Percentiles rank a stretch among this genome's conserved stretches.
phyloP scores from a whole-genome alignment of 2,797 vertebrate genomes.

The Enteromius unitaeniatus region DNA sequence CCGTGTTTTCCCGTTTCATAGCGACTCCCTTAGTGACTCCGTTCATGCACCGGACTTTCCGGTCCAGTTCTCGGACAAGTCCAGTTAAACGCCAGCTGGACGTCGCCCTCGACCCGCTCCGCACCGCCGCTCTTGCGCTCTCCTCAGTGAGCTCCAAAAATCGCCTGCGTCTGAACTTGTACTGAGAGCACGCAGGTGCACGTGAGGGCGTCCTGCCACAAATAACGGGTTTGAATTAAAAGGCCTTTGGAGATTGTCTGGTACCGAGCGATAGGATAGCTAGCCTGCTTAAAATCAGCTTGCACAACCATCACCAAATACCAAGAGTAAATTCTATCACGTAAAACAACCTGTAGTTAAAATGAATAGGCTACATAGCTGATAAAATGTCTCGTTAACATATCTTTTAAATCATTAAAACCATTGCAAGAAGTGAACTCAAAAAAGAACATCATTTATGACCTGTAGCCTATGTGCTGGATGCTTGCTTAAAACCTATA shows the following conservation, averaged over 20 bases:
- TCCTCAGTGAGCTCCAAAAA: background rate
- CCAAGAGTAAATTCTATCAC: no score
- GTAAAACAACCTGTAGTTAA: background rate
- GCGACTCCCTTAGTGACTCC: background rate
- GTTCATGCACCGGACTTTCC: background rate
- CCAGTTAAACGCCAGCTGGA: conserved; percentile 4
- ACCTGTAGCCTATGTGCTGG: background rate
- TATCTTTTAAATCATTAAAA: background rate
- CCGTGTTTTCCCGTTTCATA: background rate
- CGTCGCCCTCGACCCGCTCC: background rate
- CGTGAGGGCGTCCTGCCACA: conserved; percentile 27
- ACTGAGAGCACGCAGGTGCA: conserved; percentile 33
- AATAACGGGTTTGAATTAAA: background rate
- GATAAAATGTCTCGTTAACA: background rate
- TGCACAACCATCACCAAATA: background rate
- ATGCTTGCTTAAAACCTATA: background rate
- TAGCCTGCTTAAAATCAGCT: background rate
- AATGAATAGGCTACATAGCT: no score
- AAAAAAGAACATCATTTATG: background rate
- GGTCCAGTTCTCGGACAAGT: conserved; percentile 19
- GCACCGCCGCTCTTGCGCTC: conserved; percentile 6
- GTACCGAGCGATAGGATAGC: background rate
- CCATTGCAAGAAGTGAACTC: background rate
- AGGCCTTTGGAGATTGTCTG: background rate
- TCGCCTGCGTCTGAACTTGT: conserved; percentile 30